phyloP scores from a whole-genome alignment of 2,113 vertebrate genomes.

The Notechis scutatus region DNA sequence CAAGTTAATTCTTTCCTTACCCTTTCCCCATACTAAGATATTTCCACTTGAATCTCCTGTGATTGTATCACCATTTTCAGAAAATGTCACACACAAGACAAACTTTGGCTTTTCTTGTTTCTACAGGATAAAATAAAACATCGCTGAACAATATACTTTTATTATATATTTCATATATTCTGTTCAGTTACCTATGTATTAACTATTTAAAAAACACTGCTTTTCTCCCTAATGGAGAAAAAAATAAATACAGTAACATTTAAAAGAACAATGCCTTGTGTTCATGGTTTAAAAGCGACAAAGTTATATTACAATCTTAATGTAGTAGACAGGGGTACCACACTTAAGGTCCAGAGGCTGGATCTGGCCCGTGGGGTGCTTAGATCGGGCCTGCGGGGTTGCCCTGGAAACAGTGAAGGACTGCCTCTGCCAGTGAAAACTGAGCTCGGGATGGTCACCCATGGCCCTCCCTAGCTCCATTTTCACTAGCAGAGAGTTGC shows the following conservation, averaged over 20 bases:
- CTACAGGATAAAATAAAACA: slow-evolving; percentile 68
- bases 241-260: neutral
- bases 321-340: neutral
- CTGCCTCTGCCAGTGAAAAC: too few relatives aligned
- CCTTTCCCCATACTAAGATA: slow-evolving; percentile 98
- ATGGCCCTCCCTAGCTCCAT: too few relatives aligned
- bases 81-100: slow-evolving; percentile 96
- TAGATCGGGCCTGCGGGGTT: too few relatives aligned
- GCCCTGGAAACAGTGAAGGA: too few relatives aligned
- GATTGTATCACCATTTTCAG: slow-evolving; percentile 95
- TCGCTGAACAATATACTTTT: slow-evolving; percentile 19
- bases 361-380: too few relatives aligned
- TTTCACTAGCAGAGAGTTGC: too few relatives aligned
- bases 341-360: too few relatives aligned
- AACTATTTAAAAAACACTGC: neutral
- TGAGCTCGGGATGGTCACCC: too few relatives aligned
- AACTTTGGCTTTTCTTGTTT: slow-evolving; percentile 99
- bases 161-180: neutral
- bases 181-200: neutral
- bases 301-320: neutral
- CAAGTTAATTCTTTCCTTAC: slow-evolving; percentile 66
- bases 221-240: neutral
- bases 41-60: slow-evolving; percentile 98
- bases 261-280: neutral
- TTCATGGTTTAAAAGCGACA: neutral